Evolutionary conservation across 1,140 invertebrate species (phyloP).

Genomic region (Drosophila micromelanica): DNA sequence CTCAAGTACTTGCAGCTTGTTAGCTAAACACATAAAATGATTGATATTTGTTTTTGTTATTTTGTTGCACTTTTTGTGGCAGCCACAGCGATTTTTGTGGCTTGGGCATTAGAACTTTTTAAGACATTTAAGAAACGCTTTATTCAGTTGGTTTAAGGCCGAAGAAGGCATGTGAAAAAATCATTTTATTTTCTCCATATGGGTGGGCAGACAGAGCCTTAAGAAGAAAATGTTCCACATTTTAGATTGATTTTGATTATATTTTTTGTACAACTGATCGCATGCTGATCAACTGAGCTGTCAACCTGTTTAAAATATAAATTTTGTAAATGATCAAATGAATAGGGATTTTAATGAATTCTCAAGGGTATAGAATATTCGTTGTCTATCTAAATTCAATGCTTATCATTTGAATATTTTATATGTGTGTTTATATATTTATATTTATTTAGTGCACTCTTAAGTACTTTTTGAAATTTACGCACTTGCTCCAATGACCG

Average conservation of each 20-base stretch:
- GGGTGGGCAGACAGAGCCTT: background rate
- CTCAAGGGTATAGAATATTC: constrained; percentile 5
- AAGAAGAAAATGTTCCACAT: no score
- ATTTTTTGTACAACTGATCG: background rate
- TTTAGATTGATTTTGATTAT: no score
- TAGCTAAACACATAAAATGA: constrained; percentile 35
- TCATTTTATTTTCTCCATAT: background rate
- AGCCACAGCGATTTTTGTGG: constrained; percentile 1
- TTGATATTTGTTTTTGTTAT: constrained; percentile 32
- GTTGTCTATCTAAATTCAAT: background rate
- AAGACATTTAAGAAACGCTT: constrained; percentile 15
- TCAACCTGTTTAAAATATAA: no score
- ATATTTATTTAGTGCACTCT: constrained; percentile 2
- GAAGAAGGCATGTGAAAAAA: constrained; percentile 29
- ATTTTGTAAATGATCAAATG: no score
- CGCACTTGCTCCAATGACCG: constrained; percentile 71
- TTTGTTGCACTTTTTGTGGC: constrained; percentile 17
- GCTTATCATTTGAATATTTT: constrained; percentile 24
- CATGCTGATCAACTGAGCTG: no score
- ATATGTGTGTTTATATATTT: no score
- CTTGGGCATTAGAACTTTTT: constrained; percentile 15
- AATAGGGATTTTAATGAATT: background rate
- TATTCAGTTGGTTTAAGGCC: background rate
- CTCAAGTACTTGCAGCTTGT: constrained; percentile 37
- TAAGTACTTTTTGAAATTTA: constrained; percentile 18